Evolutionary conservation across 2,113 vertebrate genomes (phyloP).

Genomic region (Mustelus asterias): DNA sequence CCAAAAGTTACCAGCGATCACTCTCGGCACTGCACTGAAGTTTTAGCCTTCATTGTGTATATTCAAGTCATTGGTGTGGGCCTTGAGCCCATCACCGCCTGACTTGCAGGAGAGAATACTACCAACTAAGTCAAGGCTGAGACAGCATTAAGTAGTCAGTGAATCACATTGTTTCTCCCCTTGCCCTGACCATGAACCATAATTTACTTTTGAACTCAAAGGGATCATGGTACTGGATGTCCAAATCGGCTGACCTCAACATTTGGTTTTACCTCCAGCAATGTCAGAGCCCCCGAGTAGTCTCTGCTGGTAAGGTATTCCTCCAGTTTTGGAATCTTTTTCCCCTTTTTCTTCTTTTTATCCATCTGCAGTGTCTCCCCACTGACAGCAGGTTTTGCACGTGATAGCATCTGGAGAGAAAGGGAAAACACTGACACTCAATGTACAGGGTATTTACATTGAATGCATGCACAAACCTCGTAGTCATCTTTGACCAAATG

Average conservation of each 20-base stretch:
- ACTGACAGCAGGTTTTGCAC: conserved; percentile 81
- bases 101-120: background rate
- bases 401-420: conserved; percentile 78
- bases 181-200: background rate
- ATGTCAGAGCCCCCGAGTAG: conserved; percentile 82
- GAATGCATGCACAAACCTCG: background rate
- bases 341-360: conserved; percentile 72
- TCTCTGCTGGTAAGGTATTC: conserved; percentile 79
- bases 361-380: conserved; percentile 57
- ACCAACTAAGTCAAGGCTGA: background rate
- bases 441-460: background rate
- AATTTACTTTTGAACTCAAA: background rate
- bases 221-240: background rate
- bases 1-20: no score
- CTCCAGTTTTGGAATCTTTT: conserved; percentile 72
- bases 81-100: background rate
- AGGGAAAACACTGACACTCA: background rate
- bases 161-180: background rate
- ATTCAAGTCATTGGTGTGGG: no score
- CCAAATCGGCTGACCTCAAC: background rate
- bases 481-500: background rate
- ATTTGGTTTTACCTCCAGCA: conserved; percentile 71
- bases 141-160: background rate
- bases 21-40: no score
- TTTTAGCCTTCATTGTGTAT: no score